Evolutionary conservation across 1,140 invertebrate species (phyloP), one percentile per base, ranked within the genome.

Genomic region (Steinernema feltiae): DNA sequence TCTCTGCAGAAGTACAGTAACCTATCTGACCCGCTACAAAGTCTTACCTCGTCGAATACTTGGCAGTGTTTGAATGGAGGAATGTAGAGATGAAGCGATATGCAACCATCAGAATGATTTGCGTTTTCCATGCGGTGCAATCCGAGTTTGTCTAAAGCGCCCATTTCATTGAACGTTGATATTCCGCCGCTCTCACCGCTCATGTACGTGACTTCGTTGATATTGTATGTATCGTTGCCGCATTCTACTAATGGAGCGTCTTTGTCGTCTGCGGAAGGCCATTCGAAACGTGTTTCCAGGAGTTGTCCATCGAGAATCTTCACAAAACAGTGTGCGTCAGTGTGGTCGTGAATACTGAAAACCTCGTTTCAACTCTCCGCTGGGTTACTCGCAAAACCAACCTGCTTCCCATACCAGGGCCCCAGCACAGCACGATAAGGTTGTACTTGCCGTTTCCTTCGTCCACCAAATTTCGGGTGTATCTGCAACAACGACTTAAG

Each of bases 391-490:
- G 53, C 15, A 72, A 24, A 53, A 77, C n/a, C 32, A 32, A 78
- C 78, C 78, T 80, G 0, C 94, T 95, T 0, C 92, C 93, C 76
- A 97, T 93, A 30, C 93, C 93, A 86, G 95, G 93, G 32, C 93
- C 93, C 96, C 96, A 99, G 87, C 95, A 97, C 0, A 99, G 87
- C 24, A 97, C 89, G 91, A 99, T 95, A 76, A 99, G 88, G 87
- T 99, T 98, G 87, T 96, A 99, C 86, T 94, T 95, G 0, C 94
- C 95, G 87, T 98, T 98, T 15, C 94, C 94, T 78, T 90, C 91
- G 84, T 96, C 93, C 1, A 97, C 93, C 76, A 97, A 88, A 88
- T 97, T 97, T 30, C 94, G 88, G 0, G 94, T 96, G 84, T 97
- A 97, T 79, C 93, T 94, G n/a, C n/a, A n/a, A n/a, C n/a, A n/a